Evolutionary conservation across 2,797 vertebrate species (phyloP).

Genomic region (Hypotaenidia philippensis): DNA sequence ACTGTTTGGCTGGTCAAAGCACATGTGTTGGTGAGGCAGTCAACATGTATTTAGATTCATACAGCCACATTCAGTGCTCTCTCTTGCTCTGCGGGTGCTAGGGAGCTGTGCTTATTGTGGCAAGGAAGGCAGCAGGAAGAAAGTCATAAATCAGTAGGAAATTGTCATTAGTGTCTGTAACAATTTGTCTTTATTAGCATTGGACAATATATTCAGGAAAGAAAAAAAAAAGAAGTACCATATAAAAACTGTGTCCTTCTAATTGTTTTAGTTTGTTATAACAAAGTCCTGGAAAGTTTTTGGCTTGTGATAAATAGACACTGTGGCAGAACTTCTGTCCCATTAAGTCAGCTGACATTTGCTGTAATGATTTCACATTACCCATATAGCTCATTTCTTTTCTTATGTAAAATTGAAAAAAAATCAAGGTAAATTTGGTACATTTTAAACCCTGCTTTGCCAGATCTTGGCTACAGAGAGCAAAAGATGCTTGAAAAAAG

Average conservation of each 20-base stretch:
- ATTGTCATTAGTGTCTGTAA: not conserved
- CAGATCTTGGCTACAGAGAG: not conserved
- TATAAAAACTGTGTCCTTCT: not conserved
- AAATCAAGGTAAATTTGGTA: not conserved
- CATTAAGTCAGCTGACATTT: not conserved
- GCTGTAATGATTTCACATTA: not conserved
- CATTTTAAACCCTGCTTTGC: not conserved
- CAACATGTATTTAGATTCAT: not conserved
- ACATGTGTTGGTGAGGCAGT: not conserved
- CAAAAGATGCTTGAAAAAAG: not conserved
- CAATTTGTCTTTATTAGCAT: not conserved
- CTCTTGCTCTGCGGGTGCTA: not conserved
- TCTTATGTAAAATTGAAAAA: not conserved
- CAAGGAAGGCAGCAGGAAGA: constrained; percentile 8
- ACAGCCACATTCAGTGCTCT: not conserved
- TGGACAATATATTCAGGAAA: not conserved
- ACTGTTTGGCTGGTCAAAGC: not conserved
- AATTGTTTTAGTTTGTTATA: not conserved
- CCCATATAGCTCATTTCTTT: not conserved
- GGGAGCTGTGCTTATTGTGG: not conserved
- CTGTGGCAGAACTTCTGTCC: not conserved
- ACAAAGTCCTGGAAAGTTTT: not conserved
- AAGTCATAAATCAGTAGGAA: constrained; percentile 27
- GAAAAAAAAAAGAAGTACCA: not conserved
- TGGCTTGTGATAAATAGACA: not conserved